A percentile compares a stretch with the other conserved stretches of the same genome.
These are phyloP conservation scores for Ophthalmolycus amberensis DNA, from an alignment of 2,113 vertebrate genomes.

Conservation along the genomic window DNA sequence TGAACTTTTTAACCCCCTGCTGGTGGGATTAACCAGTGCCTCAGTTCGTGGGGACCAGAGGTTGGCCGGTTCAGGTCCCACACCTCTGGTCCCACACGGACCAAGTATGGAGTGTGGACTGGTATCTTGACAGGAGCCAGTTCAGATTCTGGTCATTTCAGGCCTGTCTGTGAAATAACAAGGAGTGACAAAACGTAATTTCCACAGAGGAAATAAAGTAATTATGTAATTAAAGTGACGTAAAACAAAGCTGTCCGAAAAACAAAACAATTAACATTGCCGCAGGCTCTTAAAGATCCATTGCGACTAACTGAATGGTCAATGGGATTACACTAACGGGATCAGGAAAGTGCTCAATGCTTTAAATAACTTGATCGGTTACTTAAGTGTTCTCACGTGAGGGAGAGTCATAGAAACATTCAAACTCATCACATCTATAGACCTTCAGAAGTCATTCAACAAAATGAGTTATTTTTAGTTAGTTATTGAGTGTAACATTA, in stretches of 20 bases:
- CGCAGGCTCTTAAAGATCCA: constrained; percentile 5
- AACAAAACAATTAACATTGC: constrained; percentile 5
- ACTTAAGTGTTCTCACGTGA: neutral
- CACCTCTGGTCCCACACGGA: neutral
- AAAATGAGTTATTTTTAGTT: neutral
- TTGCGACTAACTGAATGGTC: constrained; percentile 19
- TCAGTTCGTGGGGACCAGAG: neutral
- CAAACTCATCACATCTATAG: neutral
- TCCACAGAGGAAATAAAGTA: neutral
- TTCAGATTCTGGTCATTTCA: neutral
- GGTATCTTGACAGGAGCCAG: neutral
- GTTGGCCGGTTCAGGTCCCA: neutral
- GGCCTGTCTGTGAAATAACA: neutral
- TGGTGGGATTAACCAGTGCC: constrained; percentile 3
- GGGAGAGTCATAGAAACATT: neutral
- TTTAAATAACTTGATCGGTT: constrained; percentile 23
- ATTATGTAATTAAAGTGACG: constrained; percentile 29
- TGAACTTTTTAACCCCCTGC: neutral
- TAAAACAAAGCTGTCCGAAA: constrained; percentile 31
- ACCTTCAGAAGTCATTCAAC: neutral
- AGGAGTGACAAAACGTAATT: no score
- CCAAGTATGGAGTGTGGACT: neutral
- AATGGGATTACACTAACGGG: constrained; percentile 55
- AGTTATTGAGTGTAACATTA: neutral
- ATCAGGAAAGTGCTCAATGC: constrained; percentile 19